These are phyloP conservation scores for Amblyraja radiata DNA, from an alignment of 2,797 vertebrate species.

Conservation along the genomic window DNA sequence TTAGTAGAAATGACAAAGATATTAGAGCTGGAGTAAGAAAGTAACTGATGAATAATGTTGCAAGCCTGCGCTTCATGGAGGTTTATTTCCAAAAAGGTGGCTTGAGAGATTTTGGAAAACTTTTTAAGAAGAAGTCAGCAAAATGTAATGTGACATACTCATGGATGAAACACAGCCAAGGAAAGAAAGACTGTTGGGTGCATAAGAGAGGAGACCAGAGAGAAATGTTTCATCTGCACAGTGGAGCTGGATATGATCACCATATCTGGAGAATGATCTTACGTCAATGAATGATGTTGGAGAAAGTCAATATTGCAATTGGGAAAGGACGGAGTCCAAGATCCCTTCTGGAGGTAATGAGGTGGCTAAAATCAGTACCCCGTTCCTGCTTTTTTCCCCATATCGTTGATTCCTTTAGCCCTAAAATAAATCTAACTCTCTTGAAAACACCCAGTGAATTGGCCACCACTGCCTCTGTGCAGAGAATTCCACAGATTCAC, in stretches of 20 bases:
- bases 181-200: background rate
- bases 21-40: background rate
- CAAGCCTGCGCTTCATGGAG: background rate
- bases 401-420: no score
- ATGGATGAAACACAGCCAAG: background rate
- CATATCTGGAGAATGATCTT: background rate
- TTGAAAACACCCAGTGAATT: no score
- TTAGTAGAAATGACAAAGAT: background rate
- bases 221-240: background rate
- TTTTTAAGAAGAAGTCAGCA: background rate
- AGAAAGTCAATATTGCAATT: background rate
- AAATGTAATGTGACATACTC: background rate
- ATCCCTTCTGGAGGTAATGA: background rate
- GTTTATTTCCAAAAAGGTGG: background rate
- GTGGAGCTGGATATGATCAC: background rate
- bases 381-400: no score
- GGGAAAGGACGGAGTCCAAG: background rate
- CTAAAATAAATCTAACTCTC: no score
- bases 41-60: background rate
- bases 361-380: no score
- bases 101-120: background rate
- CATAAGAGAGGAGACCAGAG: background rate
- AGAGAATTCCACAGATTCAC: no score
- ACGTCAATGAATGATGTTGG: background rate
- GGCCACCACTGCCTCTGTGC: no score